Evolutionary conservation across 2,113 vertebrate species (phyloP), one percentile per base, ranked within the genome.

Genomic region (Aegotheles bennettii): DNA sequence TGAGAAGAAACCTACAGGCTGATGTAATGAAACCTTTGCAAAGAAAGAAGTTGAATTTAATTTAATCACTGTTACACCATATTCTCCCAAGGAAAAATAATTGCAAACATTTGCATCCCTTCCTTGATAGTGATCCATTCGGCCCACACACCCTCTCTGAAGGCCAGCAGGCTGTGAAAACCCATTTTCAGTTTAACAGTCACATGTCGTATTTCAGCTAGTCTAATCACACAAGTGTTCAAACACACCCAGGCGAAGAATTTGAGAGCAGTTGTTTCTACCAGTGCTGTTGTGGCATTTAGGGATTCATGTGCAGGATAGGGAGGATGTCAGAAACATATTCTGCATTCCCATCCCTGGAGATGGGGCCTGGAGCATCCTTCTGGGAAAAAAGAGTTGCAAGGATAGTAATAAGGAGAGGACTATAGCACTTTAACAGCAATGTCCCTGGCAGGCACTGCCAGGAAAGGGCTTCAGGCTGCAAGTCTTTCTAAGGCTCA

Each of bases 101-200:
- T 7, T 10, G 11, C 38, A 60, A 71, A 56, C 79, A 50, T 76
- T 68, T 84, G 47, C 48, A 51, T 43, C 33, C 26, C 21, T 8
- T 63, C 43, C n/a, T 78, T 57, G 65, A 60, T 71, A 67, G 51
- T 13, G 23, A 77, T 67, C 59, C 36, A 57, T 56, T 40, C 57
- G 84, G 57, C 79, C 69, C 71, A 56, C 48, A 17, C 68, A 57
- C 26, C 18, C 42, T 45, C 29, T 43, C 43, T 43, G 40, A 64
- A 93, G 74, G 74, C 53, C 79, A 88, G 19, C 23, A 68, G 80
- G 42, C 59, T 88, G 53, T 82, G 38, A 82, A 89, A 91, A 54
- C 8, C 28, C 60, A 33, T 95, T 88, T 91, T 77, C 53, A 59
- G 35, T n/a, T 74, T 23, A 48, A 76, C 15, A 84, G 79, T 75